A percentile compares a stretch with the other conserved stretches of the same genome.
Evolutionary conservation across 2,113 vertebrate genomes (phyloP).

Genomic region (Vidua chalybeata): DNA sequence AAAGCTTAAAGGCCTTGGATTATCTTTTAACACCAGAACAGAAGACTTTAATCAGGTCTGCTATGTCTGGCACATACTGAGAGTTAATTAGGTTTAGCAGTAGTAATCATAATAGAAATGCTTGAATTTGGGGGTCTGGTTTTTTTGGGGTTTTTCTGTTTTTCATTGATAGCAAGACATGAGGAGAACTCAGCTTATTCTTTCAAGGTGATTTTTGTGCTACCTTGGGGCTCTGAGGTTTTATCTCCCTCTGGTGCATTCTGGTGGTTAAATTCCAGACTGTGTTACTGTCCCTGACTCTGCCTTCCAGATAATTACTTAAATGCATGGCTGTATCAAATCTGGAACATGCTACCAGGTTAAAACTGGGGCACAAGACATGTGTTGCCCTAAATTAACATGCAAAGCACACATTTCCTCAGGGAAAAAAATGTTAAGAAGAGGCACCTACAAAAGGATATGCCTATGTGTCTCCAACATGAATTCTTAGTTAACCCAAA

Average conservation of each 20-base stretch:
- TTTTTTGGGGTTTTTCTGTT: background rate
- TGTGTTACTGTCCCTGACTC: background rate
- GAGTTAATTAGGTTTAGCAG: conserved; percentile 32
- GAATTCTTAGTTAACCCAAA: background rate
- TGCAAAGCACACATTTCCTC: background rate
- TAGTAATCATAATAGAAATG: background rate
- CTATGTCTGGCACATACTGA: conserved; percentile 5
- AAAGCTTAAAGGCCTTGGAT: background rate
- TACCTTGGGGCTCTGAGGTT: background rate
- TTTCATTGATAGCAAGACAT: background rate
- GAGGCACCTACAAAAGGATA: background rate
- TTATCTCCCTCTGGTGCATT: background rate
- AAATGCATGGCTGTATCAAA: background rate
- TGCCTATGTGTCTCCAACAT: background rate
- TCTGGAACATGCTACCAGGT: background rate
- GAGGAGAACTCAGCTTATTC: background rate
- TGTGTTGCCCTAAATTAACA: background rate
- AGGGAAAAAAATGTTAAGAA: background rate
- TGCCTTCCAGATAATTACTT: background rate
- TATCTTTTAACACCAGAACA: conserved; percentile 8
- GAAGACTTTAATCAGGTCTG: conserved; percentile 26
- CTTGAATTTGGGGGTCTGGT: background rate
- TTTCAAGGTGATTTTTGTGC: background rate
- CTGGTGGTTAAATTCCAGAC: background rate
- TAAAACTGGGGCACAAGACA: background rate